These are phyloP conservation scores for Glossophaga mutica DNA, from an alignment of 2,797 vertebrate species.

Conservation along the genomic window DNA sequence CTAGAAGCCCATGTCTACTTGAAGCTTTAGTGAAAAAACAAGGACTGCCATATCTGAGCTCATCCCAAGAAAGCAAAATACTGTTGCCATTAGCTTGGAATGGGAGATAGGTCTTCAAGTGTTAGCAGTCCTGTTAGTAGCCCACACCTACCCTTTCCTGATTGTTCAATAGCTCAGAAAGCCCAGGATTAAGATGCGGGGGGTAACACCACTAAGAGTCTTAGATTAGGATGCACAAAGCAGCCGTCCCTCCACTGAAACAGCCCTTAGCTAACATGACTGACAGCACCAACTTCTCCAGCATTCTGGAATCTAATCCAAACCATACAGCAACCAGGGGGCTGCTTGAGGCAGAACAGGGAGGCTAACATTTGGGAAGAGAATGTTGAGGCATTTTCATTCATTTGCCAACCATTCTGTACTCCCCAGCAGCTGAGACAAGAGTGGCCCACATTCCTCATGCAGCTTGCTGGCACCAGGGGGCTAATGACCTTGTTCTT, in stretches of 20 bases:
- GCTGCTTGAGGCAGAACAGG: neutral
- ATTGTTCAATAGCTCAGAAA: neutral
- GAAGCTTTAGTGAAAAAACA: neutral
- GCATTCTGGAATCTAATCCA: neutral
- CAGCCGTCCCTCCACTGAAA: neutral
- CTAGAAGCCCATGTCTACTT: neutral
- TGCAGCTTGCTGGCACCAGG: neutral
- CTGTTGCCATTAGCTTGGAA: neutral
- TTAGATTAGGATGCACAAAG: neutral
- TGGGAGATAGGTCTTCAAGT: neutral
- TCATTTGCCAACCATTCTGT: neutral
- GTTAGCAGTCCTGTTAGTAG: neutral
- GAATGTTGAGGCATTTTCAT: neutral
- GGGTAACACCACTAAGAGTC: neutral
- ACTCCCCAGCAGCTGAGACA: neutral
- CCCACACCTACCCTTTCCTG: neutral
- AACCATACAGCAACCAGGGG: neutral
- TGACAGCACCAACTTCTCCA: neutral
- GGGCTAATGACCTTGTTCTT: neutral
- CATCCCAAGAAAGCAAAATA: conserved; percentile 12
- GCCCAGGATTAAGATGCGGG: neutral
- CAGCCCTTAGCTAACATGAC: neutral
- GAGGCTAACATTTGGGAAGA: neutral
- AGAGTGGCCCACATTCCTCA: neutral
- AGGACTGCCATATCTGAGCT: neutral